Evolutionary conservation across 2,888 invertebrate species (phyloP).

Genomic region (Noctua fimbriata): DNA sequence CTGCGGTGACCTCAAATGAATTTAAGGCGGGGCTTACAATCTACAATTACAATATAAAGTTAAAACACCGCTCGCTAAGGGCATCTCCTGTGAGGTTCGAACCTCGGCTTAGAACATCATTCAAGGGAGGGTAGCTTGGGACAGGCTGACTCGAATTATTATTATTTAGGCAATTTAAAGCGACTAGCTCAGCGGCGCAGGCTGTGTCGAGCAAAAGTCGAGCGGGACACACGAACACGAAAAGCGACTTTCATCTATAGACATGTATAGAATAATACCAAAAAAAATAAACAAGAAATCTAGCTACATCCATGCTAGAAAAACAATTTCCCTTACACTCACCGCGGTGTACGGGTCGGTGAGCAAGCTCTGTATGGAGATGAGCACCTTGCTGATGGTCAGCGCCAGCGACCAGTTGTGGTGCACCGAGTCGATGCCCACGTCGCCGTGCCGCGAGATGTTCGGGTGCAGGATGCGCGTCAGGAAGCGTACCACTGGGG

Average conservation of each 20-base stretch:
- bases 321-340: conserved; percentile 72
- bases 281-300: conserved; percentile 6
- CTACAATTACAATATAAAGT: no score
- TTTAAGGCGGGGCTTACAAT: no score
- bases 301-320: conserved; percentile 38
- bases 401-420: conserved; percentile 99
- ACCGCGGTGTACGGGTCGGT: conserved; percentile 97
- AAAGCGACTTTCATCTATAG: not conserved
- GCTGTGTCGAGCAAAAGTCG: no score
- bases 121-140: no score
- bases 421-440: conserved; percentile 98
- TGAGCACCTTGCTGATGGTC: conserved; percentile 96
- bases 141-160: no score
- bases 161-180: no score
- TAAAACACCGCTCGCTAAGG: no score
- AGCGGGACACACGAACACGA: not conserved
- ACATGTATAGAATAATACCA: not conserved
- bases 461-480: conserved; percentile 98
- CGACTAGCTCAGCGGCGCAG: no score
- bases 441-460: conserved; percentile 98
- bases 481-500: conserved; percentile 97
- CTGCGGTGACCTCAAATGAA: no score
- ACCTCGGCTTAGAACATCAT: no score
- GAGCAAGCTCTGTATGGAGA: conserved; percentile 96
- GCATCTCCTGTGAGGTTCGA: no score